These are phyloP conservation scores for Zaprionus lachaisei DNA, from an alignment of 1,140 invertebrate species.

Conservation along the genomic window DNA sequence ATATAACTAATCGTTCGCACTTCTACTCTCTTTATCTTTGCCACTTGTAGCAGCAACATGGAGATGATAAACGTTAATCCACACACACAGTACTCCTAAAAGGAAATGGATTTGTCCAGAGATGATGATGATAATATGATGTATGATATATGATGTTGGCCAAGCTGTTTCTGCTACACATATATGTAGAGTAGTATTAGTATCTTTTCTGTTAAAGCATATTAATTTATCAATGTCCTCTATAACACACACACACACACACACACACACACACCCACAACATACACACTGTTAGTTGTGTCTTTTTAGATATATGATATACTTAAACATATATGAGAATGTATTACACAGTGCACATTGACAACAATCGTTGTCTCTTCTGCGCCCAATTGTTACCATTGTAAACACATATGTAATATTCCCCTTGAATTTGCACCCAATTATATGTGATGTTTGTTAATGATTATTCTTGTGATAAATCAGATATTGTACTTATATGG, in stretches of 20 bases:
- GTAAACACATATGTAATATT: slow-evolving; percentile 16
- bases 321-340: not conserved
- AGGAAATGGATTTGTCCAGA: slow-evolving; percentile 19
- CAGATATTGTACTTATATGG: not conserved
- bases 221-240: slow-evolving; percentile 29
- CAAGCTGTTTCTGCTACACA: slow-evolving; percentile 19
- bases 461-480: not conserved
- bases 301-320: not conserved
- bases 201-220: slow-evolving; percentile 34
- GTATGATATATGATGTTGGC: slow-evolving; percentile 7
- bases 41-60: slow-evolving; percentile 86
- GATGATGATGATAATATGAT: not conserved
- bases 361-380: slow-evolving; percentile 31
- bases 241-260: slow-evolving; percentile 10
- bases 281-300: slow-evolving; percentile 33
- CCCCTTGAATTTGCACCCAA: slow-evolving; percentile 7
- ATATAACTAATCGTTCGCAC: slow-evolving; percentile 27
- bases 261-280: not conserved
- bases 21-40: slow-evolving; percentile 18
- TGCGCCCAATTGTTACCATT: slow-evolving; percentile 20
- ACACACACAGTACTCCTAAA: slow-evolving; percentile 89
- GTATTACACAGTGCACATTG: slow-evolving; percentile 11
- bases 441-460: slow-evolving; percentile 33
- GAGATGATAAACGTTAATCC: slow-evolving; percentile 93
- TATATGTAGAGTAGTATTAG: slow-evolving; percentile 18